Base-by-base conservation (phyloP, 1,140 invertebrate genomes). In the Mizuhopecten yessoensis region DNA sequence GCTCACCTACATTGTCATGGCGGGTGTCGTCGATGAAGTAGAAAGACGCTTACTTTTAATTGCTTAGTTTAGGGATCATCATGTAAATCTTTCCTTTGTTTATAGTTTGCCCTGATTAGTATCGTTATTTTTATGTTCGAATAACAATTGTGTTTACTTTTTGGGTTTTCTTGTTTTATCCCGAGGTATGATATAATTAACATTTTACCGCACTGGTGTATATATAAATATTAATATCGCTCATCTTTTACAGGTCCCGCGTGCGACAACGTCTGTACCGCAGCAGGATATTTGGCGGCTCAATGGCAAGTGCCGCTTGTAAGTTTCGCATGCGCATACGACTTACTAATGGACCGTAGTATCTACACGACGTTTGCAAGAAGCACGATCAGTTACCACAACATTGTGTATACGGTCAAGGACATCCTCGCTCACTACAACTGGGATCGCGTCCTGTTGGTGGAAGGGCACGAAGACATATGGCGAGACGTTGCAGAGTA, bases 311-410 rank as follows among this genome's bases (percentile, higher is more conserved):
- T 94, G 34, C 92, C 93, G 1, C 93, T 95, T 91, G 90, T 95
- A 33, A 95, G 93, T 88, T 95, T 92, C 86, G 92, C 93, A 9
- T 95, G 94, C 98, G 93, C 93, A n/a, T 91, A 90, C 13, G 75
- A 75, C 23, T 45, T 36, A 17, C 89, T 95, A 7, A 91, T 86
- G 7, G 86, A 94, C 75, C 42, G 49, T 0, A 33, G 15, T 13
- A 7, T 49, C 10, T 93, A 90, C 87, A 57, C 89, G 34, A 91
- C 93, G 0, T 93, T 93, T 45, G 88, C 87, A 9, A 86, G 94
- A 45, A 94, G 92, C 13, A 91, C 93, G 1, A 89, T 91, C 17
- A 87, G 87, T 11, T 95, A 93, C 42, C 86, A 57, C 0, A 88
- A 92, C 15, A 93, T 95, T 90, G 36, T 89, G 1, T 49, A 88